These are phyloP conservation scores for Cephus pygmeus DNA, from an alignment of 2,888 invertebrate genomes.

Conservation along the genomic window DNA sequence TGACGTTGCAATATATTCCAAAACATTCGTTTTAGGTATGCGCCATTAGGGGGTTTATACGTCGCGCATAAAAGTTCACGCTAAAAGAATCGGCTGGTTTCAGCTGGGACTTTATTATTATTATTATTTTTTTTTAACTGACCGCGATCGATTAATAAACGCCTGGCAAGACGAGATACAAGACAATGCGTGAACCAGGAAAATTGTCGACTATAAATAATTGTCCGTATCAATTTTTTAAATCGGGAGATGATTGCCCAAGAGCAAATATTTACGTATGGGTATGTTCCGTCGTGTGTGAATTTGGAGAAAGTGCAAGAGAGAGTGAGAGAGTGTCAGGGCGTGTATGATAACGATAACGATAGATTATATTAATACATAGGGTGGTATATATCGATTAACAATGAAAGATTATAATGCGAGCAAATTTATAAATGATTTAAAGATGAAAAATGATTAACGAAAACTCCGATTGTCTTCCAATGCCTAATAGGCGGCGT, in stretches of 20 bases:
- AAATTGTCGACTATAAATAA: too few species aligned
- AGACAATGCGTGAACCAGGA: too few species aligned
- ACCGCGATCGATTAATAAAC: constrained; percentile 3
- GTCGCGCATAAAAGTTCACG: too few species aligned
- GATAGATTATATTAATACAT: too few species aligned
- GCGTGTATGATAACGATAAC: too few species aligned
- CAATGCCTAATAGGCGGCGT: constrained; percentile 28
- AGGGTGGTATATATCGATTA: constrained; percentile 5
- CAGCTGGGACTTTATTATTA: neutral
- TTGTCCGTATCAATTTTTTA: too few species aligned
- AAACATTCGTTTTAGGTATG: constrained; percentile 29
- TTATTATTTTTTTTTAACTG: constrained; percentile 12
- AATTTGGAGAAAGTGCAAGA: neutral
- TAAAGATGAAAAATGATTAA: too few species aligned
- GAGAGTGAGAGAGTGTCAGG: constrained; percentile 7
- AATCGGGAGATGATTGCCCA: too few species aligned
- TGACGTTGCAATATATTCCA: constrained; percentile 59
- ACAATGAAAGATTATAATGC: constrained; percentile 30
- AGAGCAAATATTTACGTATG: too few species aligned
- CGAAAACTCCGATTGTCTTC: constrained; percentile 48
- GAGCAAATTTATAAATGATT: constrained; percentile 25
- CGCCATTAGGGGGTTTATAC: too few species aligned
- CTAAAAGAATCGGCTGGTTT: neutral
- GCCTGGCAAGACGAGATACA: too few species aligned
- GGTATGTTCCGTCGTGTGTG: too few species aligned